Base-by-base conservation (phyloP, 2,113 vertebrate species). In the Bos indicus region DNA sequence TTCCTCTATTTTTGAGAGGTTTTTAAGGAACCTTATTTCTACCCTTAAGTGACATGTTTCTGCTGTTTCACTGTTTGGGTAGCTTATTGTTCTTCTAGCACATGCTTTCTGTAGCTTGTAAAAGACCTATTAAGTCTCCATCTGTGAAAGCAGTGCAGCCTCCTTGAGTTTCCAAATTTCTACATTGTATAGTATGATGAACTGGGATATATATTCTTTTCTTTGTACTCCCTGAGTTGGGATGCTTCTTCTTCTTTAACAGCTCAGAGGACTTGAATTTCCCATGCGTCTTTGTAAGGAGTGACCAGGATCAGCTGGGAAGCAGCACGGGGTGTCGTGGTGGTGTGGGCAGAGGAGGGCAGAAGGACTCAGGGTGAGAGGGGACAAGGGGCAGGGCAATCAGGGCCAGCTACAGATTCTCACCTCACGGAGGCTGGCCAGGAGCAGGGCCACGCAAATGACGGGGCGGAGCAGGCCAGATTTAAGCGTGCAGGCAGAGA, bases 311-410 rank as follows among this genome's bases (percentile, higher is more conserved):
- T 48, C 25, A 48, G 12, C 12, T 57, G 17, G 23, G 14, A 71
- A 56, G 46, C 46, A 40, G 36, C 60, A 13, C 1, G 11, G 80
- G 11, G 33, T 36, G 12, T 14, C 0, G 2, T 1, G 6, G 51
- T 36, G 52, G 6, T 56, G 43, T 16, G 17, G 10, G 67, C 43
- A 40, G 43, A 19, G 23, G 48, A 57, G 30, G 17, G 9, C 30
- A 15, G 3, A 62, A 43, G 12, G 64, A 36, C 6, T 28, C 43
- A 59, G 17, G 33, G 1, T 62, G 13, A 54, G 30, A 60, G 33
- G 6, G 54, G 26, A 48, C 8, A 46, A 12, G 13, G 6, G 19
- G 3, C 1, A 30, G 21, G 36, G n/a, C 6, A 7, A 28, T 59
- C 19, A 36, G 17, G 17, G 4, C 13, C 11, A 59, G n/a, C 62